A percentile compares a stretch with the other conserved stretches of the same genome.
phyloP scores from a whole-genome alignment of 2,888 invertebrate genomes.

The Myopa testacea region DNA sequence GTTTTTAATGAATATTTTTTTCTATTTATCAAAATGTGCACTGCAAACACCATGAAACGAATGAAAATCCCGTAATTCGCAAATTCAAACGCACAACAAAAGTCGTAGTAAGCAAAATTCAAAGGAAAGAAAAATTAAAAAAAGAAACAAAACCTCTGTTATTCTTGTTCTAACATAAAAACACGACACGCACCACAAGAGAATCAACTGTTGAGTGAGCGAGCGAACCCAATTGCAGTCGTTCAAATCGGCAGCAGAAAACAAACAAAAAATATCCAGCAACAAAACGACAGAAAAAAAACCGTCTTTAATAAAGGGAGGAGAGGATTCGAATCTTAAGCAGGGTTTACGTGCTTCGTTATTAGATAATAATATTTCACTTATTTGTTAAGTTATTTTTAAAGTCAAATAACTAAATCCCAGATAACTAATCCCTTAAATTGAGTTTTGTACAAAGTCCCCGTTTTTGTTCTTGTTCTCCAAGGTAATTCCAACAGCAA shows the following conservation, averaged over 20 bases:
- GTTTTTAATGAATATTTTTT: too few species aligned
- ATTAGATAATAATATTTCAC: too few species aligned
- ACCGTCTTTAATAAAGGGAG: neutral
- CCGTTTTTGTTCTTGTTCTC: too few species aligned
- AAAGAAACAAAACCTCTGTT: neutral
- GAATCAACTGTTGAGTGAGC: neutral
- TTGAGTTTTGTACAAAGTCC: too few species aligned
- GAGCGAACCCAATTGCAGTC: conserved; percentile 17
- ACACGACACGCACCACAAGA: conserved; percentile 5
- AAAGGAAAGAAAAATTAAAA: conserved; percentile 5
- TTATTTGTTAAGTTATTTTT: neutral
- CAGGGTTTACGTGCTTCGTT: neutral
- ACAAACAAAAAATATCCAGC: conserved; percentile 27
- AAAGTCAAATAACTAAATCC: neutral
- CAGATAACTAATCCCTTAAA: too few species aligned
- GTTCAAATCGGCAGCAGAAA: conserved; percentile 31
- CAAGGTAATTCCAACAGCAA: too few species aligned
- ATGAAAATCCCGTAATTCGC: conserved; percentile 19
- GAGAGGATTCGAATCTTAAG: neutral
- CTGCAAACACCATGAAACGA: neutral
- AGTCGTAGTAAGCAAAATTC: too few species aligned
- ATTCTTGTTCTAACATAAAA: conserved; percentile 19
- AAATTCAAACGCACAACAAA: conserved; percentile 14
- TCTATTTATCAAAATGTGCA: neutral
- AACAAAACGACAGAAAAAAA: conserved; percentile 2